Conservation (phyloP, 2,113 vertebrate species). For the Anarhynchus alexandrinus region DNA sequence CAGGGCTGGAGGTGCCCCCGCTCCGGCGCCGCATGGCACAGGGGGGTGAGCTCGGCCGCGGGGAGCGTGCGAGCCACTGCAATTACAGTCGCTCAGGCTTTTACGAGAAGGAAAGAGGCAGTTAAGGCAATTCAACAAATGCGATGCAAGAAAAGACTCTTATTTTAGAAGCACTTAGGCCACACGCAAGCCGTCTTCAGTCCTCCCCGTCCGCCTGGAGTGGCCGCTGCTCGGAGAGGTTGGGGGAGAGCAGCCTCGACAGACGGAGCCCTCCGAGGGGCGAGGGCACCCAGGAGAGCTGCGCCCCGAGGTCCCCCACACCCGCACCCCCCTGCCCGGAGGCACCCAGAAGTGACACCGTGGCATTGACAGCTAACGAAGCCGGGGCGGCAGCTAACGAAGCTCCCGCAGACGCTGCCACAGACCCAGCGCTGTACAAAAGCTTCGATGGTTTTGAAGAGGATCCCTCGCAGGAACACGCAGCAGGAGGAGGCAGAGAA, state of each 20-base stretch:
- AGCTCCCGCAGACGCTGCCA: background rate
- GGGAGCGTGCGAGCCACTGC: background rate
- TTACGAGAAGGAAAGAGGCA: background rate
- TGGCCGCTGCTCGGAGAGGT: background rate
- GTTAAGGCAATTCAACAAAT: background rate
- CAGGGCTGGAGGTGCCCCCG: background rate
- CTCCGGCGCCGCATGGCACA: fast-evolving
- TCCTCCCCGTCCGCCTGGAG: background rate
- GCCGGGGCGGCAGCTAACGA: background rate
- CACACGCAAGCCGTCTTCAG: background rate
- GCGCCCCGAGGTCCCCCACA: background rate
- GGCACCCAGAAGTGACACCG: fast-evolving
- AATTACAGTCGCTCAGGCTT: background rate
- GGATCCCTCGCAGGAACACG: background rate
- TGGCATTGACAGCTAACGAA: fast-evolving
- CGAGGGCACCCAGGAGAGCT: background rate
- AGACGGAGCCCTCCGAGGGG: background rate
- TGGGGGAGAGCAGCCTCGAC: background rate
- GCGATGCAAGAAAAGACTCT: background rate
- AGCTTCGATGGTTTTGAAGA: background rate
- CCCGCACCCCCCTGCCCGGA: background rate
- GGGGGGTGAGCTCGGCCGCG: background rate
- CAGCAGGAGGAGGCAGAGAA: background rate
- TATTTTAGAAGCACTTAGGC: constrained; percentile 25
- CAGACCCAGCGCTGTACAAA: background rate